A percentile compares a stretch with the other conserved stretches of the same genome.
These are phyloP conservation scores for Drosophila hawaiiensis DNA, from an alignment of 2,888 invertebrate genomes.

Conservation along the genomic window DNA sequence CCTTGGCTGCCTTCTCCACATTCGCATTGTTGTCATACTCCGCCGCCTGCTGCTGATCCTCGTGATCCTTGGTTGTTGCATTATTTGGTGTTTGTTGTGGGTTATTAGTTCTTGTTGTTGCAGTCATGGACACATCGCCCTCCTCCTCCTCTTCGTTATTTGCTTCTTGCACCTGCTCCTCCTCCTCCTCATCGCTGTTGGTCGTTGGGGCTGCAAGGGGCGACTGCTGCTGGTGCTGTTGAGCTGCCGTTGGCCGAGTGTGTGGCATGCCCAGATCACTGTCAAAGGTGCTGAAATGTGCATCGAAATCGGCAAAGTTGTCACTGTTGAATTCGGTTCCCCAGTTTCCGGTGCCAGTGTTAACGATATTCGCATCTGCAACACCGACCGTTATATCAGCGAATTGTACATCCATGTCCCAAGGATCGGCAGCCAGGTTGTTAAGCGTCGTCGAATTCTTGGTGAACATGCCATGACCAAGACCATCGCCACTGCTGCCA, in stretches of 20 bases:
- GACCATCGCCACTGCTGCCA: slow-evolving; percentile 53
- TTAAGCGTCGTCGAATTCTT: slow-evolving; percentile 65
- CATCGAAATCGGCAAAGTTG: slow-evolving; percentile 85
- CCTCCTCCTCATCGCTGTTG: slow-evolving; percentile 12
- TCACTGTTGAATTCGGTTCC: slow-evolving; percentile 77
- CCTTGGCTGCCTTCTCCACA: slow-evolving; percentile 75
- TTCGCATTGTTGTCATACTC: slow-evolving; percentile 84
- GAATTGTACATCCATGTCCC: slow-evolving; percentile 81
- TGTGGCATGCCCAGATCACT: slow-evolving; percentile 76
- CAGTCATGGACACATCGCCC: slow-evolving; percentile 41
- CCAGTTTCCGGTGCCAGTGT: slow-evolving; percentile 70
- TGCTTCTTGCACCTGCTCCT: neutral
- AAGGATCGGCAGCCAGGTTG: slow-evolving; percentile 73
- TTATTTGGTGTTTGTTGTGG: slow-evolving; percentile 9
- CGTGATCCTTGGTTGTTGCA: slow-evolving; percentile 30
- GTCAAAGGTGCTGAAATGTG: slow-evolving; percentile 82
- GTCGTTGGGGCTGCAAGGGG: slow-evolving; percentile 18
- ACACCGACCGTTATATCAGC: slow-evolving; percentile 65
- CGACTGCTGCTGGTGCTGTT: slow-evolving; percentile 9
- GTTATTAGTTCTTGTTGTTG: slow-evolving; percentile 7
- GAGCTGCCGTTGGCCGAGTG: slow-evolving; percentile 25
- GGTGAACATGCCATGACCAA: slow-evolving; percentile 62
- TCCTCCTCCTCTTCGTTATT: slow-evolving; percentile 17
- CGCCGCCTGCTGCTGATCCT: slow-evolving; percentile 45
- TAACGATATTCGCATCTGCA: slow-evolving; percentile 48